phyloP scores from a whole-genome alignment of 2,113 vertebrate species.

The Halcyon senegalensis region DNA sequence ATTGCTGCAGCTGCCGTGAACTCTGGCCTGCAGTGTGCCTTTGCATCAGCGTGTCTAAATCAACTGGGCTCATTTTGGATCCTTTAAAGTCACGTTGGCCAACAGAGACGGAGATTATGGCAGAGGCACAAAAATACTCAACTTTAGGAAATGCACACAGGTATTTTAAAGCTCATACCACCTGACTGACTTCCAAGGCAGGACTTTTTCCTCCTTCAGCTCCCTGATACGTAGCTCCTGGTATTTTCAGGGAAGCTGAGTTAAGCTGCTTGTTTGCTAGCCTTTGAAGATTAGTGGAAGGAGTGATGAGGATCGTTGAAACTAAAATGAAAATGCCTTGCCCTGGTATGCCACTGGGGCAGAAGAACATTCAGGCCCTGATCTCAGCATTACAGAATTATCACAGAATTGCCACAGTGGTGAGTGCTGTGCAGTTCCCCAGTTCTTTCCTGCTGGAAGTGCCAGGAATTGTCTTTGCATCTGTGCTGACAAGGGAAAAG shows the following conservation, averaged over 20 bases:
- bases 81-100: background rate
- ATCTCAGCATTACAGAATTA: background rate
- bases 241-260: background rate
- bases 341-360: background rate
- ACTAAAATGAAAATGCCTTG: background rate
- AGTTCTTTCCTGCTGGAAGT: background rate
- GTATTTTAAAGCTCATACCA: background rate
- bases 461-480: background rate
- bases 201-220: background rate
- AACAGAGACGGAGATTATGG: background rate
- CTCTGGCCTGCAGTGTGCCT: background rate
- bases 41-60: background rate
- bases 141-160: background rate
- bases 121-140: background rate
- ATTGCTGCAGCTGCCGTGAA: background rate
- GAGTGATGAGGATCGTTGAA: background rate
- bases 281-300: background rate
- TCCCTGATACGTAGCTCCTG: rapidly evolving
- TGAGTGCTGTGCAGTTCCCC: background rate
- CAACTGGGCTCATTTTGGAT: background rate
- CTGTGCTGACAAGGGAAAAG: background rate
- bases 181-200: background rate
- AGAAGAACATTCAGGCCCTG: background rate
- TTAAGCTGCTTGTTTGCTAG: background rate
- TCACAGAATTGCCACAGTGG: background rate